A percentile compares a stretch with the other conserved stretches of the same genome.
Conservation (phyloP, 1,140 invertebrate species). For the Dendroctonus valens region DNA sequence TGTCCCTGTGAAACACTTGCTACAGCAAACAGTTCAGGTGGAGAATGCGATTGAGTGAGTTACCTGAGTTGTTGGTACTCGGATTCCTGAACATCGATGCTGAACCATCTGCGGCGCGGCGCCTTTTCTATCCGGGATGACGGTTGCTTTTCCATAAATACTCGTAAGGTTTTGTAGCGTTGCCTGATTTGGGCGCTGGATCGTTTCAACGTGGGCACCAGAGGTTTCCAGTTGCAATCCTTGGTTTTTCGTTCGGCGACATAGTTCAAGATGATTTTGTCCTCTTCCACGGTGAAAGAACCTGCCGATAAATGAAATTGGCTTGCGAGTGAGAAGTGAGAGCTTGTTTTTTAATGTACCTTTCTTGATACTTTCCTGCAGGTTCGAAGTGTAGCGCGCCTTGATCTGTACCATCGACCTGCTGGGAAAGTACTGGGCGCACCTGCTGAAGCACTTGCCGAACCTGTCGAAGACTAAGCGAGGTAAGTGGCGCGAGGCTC, state of each 20-base stretch:
- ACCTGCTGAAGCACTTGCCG: conserved; percentile 58
- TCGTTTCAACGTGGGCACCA: conserved; percentile 39
- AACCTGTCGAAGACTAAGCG: conserved; percentile 47
- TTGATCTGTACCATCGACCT: conserved; percentile 57
- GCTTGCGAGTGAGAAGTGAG: not conserved
- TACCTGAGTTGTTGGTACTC: conserved; percentile 30
- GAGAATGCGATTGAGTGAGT: not conserved
- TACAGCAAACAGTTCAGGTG: not conserved
- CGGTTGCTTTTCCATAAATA: conserved; percentile 48
- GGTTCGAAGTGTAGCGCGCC: conserved; percentile 53
- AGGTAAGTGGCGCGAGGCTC: not conserved
- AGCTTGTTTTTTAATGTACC: conserved; percentile 19
- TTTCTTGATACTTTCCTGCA: conserved; percentile 45
- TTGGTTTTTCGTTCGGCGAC: conserved; percentile 46
- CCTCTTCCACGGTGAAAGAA: conserved; percentile 52
- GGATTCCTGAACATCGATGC: not conserved
- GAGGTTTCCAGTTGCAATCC: conserved; percentile 33
- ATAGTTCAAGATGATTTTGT: conserved; percentile 52
- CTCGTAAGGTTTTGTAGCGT: conserved; percentile 46
- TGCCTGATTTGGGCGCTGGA: conserved; percentile 42
- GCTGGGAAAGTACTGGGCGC: conserved; percentile 54
- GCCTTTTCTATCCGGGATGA: conserved; percentile 42
- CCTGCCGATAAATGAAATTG: not conserved
- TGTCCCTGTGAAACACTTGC: conserved; percentile 7
- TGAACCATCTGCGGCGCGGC: conserved; percentile 35